These are phyloP conservation scores for Boulengeromyrus knoepffleri DNA, from an alignment of 2,113 vertebrate species.

Conservation along the genomic window DNA sequence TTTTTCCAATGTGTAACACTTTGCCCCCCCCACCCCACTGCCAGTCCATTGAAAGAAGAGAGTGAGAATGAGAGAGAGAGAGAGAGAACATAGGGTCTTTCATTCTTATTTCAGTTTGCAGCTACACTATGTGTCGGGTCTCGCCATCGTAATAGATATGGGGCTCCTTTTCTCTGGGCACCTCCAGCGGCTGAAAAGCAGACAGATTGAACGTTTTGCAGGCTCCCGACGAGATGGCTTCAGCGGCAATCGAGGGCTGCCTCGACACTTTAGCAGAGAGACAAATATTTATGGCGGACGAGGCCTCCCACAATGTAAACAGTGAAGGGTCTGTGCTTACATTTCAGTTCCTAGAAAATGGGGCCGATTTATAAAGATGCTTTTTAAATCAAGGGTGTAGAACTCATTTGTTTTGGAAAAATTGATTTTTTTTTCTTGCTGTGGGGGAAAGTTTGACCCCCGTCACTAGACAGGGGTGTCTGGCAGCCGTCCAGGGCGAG, in stretches of 20 bases:
- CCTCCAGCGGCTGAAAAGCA: constrained; percentile 48
- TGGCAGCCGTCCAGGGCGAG: background rate
- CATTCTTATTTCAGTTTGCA: background rate
- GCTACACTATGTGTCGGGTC: background rate
- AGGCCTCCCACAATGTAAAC: constrained; percentile 64
- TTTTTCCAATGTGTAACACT: background rate
- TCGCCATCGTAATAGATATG: background rate
- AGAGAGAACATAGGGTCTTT: background rate
- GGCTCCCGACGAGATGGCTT: constrained; percentile 44
- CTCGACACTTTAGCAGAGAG: constrained; percentile 60
- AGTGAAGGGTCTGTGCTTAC: constrained; percentile 56
- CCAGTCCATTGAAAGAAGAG: background rate
- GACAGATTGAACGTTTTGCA: constrained; percentile 39
- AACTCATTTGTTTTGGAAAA: constrained; percentile 53
- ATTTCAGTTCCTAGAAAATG: constrained; percentile 49
- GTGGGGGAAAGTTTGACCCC: constrained; percentile 25
- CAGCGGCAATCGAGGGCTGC: constrained; percentile 47
- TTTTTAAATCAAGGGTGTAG: constrained; percentile 38
- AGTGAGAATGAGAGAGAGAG: background rate
- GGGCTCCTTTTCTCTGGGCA: constrained; percentile 32
- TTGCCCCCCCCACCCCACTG: background rate
- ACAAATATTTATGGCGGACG: constrained; percentile 69
- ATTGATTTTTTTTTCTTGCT: constrained; percentile 22
- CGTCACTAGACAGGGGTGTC: background rate
- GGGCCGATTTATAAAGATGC: constrained; percentile 29